Evolutionary conservation across 2,113 vertebrate genomes (phyloP).

Genomic region (Prionailurus viverrinus): DNA sequence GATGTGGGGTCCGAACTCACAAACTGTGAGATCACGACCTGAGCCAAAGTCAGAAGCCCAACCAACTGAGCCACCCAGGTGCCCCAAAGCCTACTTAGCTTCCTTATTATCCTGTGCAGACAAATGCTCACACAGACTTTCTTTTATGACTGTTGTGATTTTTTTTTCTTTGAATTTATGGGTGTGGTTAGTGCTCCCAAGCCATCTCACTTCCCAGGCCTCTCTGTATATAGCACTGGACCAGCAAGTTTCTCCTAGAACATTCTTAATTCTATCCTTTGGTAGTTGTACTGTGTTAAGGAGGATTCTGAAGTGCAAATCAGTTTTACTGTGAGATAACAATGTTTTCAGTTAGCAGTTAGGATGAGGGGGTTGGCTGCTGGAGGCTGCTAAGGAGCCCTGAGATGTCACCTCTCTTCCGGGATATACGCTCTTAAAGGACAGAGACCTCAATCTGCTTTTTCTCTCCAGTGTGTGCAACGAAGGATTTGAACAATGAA

Average conservation of each 20-base stretch:
- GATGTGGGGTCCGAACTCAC: too few species aligned
- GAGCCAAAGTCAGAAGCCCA: too few species aligned
- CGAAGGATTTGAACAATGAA: neutral
- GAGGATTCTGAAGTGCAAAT: neutral
- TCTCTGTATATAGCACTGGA: neutral
- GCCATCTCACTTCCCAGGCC: neutral
- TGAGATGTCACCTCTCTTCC: neutral
- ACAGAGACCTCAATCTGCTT: neutral
- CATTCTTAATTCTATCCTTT: too few species aligned
- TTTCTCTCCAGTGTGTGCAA: neutral
- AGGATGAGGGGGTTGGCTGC: too few species aligned
- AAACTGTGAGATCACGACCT: too few species aligned
- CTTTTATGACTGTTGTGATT: neutral
- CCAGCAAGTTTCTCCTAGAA: neutral
- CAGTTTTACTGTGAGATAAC: too few species aligned
- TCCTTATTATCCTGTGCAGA: neutral
- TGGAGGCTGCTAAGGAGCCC: neutral
- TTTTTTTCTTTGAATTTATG: neutral
- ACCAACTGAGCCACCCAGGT: too few species aligned
- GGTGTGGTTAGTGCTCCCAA: neutral
- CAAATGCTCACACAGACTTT: neutral
- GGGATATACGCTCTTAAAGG: fast-evolving
- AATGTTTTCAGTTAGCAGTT: neutral
- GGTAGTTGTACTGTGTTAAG: neutral
- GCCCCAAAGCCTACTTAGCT: too few species aligned